Conservation (phyloP, 1,140 invertebrate species). For the Cotesia vestalis region DNA sequence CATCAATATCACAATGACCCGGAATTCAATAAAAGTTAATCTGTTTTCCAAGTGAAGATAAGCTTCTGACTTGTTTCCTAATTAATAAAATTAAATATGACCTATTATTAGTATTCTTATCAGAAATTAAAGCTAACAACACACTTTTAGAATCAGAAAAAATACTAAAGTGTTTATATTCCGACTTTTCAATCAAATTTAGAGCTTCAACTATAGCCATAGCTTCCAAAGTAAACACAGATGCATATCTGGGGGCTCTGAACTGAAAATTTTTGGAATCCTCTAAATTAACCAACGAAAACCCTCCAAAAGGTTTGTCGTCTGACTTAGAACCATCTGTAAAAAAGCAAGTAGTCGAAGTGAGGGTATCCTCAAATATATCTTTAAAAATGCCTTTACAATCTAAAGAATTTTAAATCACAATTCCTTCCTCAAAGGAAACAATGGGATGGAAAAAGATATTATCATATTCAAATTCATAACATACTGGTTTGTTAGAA, state of each 20-base stretch:
- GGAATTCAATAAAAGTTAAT: slow-evolving; percentile 22
- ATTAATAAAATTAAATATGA: slow-evolving; percentile 13
- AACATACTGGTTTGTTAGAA: no score
- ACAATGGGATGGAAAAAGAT: no score
- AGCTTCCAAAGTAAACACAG: slow-evolving; percentile 8
- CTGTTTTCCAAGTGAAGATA: not conserved
- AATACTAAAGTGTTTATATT: not conserved
- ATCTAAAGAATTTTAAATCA: no score
- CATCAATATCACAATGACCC: slow-evolving; percentile 7
- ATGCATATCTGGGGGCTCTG: not conserved
- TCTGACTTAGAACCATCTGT: slow-evolving; percentile 21
- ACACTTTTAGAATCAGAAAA: slow-evolving; percentile 21
- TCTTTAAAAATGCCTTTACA: not conserved
- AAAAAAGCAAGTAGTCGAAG: not conserved
- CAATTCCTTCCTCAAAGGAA: no score
- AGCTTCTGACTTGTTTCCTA: not conserved
- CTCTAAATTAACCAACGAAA: not conserved
- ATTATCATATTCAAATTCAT: no score
- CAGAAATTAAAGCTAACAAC: not conserved
- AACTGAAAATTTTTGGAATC: not conserved
- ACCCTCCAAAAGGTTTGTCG: not conserved
- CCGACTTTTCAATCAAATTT: not conserved
- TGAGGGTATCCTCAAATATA: not conserved
- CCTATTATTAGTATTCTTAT: not conserved
- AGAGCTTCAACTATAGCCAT: not conserved